Evolutionary conservation across 2,113 vertebrate species (phyloP), one percentile per base, ranked within the genome.

Genomic region (Rhabdomys dilectus): DNA sequence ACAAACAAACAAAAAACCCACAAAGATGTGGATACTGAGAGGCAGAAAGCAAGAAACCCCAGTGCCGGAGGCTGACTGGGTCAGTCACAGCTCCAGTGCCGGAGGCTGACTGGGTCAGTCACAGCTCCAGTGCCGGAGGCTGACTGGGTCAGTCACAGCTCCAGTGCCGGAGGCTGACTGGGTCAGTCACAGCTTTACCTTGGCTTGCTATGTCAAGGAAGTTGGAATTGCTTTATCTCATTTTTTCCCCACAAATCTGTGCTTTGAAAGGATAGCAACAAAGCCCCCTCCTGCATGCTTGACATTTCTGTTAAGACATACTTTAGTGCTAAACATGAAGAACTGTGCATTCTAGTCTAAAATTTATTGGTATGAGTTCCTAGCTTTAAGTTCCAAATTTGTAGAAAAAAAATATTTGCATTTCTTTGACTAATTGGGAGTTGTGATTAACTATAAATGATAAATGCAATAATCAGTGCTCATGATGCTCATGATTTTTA

Each of bases 341-440:
- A 96, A 66, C 26, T 51, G 64, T 92, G 22, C 90, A 16, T 97
- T 95, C 34, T 94, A 1, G 86, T 88, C 24, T 91, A 48, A 68
- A 96, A 80, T 96, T 76, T 62, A 88, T 64, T 75, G 36, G 9
- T 93, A 29, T 82, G 58, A 29, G 5, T 82, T 97, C n/a, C 77
- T 93, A 92, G 58, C 72, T 91, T 96, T 16, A 75, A 0, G 78
- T 78, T 89, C 21, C 29, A 77, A 75, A 89, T 94, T 81, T 93
- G 76, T 72, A 87, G 73, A 66, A 58, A 94, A 21, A 90, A 70
- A 26, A 48, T 89, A 51, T 56, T 92, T 95, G 82, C 1, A 17
- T 85, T 34, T 91, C n/a, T 96, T 80, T 81, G 22, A 11, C 72
- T 91, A 11, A 53, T 91, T n/a, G 56, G 42, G 84, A 22, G 66